A percentile compares a stretch with the other conserved stretches of the same genome.
phyloP scores from a whole-genome alignment of 2,888 invertebrate genomes.

The Protonemura montana region DNA sequence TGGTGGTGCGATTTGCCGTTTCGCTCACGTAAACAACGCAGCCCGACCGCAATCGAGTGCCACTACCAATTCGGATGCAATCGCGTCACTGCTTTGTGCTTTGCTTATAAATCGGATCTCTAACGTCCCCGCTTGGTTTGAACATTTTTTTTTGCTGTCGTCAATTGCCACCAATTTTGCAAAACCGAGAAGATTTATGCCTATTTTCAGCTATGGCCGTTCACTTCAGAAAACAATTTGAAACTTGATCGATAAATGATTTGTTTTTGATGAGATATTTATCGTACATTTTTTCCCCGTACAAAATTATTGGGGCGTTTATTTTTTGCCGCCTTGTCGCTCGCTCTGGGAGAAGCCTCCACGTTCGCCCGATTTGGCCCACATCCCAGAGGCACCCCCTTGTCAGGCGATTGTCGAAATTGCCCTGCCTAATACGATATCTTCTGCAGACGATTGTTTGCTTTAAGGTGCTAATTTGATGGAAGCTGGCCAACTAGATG shows the following conservation, averaged over 20 bases:
- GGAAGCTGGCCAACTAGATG: neutral
- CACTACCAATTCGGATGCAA: neutral
- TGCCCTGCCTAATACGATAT: neutral
- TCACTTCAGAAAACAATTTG: neutral
- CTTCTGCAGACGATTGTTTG: neutral
- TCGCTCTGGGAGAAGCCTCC: neutral
- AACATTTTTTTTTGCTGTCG: too few species aligned
- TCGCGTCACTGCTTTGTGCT: neutral
- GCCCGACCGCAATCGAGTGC: too few species aligned
- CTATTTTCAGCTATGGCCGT: neutral
- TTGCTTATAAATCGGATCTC: too few species aligned
- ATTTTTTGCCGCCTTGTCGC: neutral
- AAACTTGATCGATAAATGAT: conserved; percentile 30
- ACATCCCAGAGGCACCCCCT: neutral
- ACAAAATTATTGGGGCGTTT: neutral
- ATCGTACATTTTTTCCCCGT: neutral
- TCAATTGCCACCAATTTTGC: neutral
- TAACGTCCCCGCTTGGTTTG: too few species aligned
- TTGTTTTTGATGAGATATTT: conserved; percentile 35
- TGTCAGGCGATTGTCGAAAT: neutral
- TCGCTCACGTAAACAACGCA: too few species aligned
- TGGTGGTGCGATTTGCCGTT: too few species aligned
- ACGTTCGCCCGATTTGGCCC: conserved; percentile 1
- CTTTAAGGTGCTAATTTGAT: neutral
- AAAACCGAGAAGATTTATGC: neutral